A percentile compares a stretch with the other conserved stretches of the same genome.
phyloP scores from a whole-genome alignment of 2,888 invertebrate species.

The Aricia artaxerxes region DNA sequence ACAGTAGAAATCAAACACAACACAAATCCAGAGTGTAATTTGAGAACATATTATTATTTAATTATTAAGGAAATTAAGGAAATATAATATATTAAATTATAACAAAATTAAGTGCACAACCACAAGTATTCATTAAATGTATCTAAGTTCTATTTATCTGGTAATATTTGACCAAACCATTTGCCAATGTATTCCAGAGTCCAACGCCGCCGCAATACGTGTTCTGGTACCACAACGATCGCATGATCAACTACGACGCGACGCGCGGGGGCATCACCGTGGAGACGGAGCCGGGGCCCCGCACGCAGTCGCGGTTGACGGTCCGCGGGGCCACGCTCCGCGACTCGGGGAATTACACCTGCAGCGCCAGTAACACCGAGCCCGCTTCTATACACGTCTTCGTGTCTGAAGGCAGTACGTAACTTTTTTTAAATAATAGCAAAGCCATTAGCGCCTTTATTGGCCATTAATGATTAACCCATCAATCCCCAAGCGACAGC shows the following conservation, averaged over 20 bases:
- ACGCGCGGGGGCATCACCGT: slow-evolving; percentile 90
- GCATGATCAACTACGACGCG: slow-evolving; percentile 96
- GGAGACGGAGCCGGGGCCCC: slow-evolving; percentile 91
- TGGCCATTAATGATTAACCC: too few species aligned
- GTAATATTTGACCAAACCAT: too few species aligned
- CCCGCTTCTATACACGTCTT: slow-evolving; percentile 94
- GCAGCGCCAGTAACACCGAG: slow-evolving; percentile 94
- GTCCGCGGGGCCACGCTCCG: slow-evolving; percentile 92
- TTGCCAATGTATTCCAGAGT: slow-evolving; percentile 80
- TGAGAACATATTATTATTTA: too few species aligned
- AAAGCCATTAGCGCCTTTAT: too few species aligned
- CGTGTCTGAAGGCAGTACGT: slow-evolving; percentile 91
- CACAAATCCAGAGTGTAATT: too few species aligned
- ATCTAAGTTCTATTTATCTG: too few species aligned
- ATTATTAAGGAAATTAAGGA: too few species aligned
- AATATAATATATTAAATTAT: too few species aligned
- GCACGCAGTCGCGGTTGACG: slow-evolving; percentile 92
- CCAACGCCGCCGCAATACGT: slow-evolving; percentile 96
- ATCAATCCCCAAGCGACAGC: too few species aligned
- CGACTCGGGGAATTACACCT: slow-evolving; percentile 95
- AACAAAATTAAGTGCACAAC: too few species aligned
- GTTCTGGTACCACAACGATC: slow-evolving; percentile 97
- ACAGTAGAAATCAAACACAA: too few species aligned
- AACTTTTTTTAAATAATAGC: background rate
- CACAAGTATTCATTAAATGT: too few species aligned